These are phyloP conservation scores for Jordanella pulchra DNA, from an alignment of 2,797 vertebrate genomes.

Conservation along the genomic window DNA sequence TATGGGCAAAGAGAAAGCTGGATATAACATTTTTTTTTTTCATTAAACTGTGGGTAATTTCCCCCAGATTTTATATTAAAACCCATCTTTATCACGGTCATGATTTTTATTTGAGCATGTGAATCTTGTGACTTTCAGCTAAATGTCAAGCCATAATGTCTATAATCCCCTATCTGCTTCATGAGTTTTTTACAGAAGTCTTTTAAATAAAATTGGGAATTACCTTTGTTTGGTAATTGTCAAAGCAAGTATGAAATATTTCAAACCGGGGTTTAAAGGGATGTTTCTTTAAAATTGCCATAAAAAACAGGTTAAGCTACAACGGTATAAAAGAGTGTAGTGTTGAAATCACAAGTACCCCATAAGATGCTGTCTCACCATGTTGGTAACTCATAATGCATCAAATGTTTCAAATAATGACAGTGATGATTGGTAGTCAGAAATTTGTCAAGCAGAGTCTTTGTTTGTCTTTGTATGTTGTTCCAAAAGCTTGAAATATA, in stretches of 20 bases:
- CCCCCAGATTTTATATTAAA: background rate
- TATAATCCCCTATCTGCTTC: background rate
- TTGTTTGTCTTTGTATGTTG: background rate
- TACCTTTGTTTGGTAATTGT: background rate
- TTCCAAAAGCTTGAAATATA: background rate
- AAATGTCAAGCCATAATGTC: background rate
- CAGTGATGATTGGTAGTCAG: background rate
- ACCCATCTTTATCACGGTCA: too few species aligned
- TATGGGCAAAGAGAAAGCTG: background rate
- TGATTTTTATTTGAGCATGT: background rate
- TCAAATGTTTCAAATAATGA: background rate
- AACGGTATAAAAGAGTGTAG: too few species aligned
- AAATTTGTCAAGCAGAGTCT: background rate
- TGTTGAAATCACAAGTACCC: too few species aligned
- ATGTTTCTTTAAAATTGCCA: background rate
- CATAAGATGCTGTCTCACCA: background rate
- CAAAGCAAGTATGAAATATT: background rate
- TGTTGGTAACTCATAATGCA: background rate
- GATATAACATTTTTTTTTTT: too few species aligned
- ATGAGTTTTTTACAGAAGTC: background rate
- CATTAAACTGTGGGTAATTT: background rate
- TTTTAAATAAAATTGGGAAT: background rate
- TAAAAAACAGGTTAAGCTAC: too few species aligned
- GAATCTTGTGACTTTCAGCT: background rate
- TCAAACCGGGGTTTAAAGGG: background rate